Evolutionary conservation across 2,888 invertebrate species (phyloP).

Genomic region (Troilus luridus): DNA sequence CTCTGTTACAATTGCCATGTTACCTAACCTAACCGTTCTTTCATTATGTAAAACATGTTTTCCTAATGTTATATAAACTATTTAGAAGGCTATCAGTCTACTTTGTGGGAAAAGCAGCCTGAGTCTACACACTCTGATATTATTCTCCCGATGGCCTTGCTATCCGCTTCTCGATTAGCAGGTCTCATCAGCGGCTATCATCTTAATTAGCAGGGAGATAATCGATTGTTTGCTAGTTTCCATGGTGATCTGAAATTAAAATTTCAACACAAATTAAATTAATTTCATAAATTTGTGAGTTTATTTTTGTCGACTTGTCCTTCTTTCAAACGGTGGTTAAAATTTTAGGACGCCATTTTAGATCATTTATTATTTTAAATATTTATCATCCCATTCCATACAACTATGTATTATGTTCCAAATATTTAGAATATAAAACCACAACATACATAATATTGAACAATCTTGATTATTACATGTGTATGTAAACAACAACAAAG

Average conservation of each 20-base stretch:
- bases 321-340: too few species aligned
- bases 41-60: slow-evolving; percentile 38
- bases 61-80: slow-evolving; percentile 40
- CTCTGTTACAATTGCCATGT: neutral
- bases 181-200: neutral
- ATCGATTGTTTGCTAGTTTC: neutral
- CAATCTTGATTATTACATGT: too few species aligned
- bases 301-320: neutral
- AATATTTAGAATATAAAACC: too few species aligned
- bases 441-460: too few species aligned
- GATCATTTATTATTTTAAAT: too few species aligned
- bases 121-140: neutral
- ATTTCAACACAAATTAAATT: neutral
- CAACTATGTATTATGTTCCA: too few species aligned
- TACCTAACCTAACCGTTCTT: slow-evolving; percentile 41
- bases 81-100: neutral
- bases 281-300: neutral
- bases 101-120: neutral
- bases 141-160: neutral
- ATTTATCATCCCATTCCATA: too few species aligned
- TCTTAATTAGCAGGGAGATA: neutral
- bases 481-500: too few species aligned
- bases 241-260: too few species aligned
- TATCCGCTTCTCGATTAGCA: neutral
- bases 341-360: too few species aligned